Percentiles rank a stretch among this genome's conserved stretches.
phyloP scores from a whole-genome alignment of 2,797 vertebrate species.

The Champsocephalus esox region DNA sequence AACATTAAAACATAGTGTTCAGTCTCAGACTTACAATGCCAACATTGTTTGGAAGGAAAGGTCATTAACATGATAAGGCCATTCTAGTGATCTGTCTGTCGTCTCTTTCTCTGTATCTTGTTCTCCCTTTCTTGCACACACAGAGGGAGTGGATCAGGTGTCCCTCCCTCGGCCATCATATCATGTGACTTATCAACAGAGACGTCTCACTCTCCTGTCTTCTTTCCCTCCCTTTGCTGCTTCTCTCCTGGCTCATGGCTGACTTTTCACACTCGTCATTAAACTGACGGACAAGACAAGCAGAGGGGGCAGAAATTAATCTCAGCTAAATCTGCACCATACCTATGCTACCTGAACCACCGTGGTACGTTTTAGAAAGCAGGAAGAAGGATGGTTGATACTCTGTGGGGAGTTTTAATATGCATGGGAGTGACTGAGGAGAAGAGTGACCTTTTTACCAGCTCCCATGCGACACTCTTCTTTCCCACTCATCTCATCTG shows the following conservation, averaged over 20 bases:
- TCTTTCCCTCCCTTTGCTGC: background rate
- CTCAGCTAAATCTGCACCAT: conserved; percentile 45
- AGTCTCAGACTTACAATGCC: conserved; percentile 31
- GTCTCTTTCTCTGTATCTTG: conserved; percentile 7
- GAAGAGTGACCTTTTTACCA: conserved; percentile 70
- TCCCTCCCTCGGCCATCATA: conserved; percentile 49
- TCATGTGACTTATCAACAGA: conserved; percentile 57
- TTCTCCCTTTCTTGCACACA: conserved; percentile 27
- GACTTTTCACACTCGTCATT: conserved; percentile 52
- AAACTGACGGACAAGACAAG: conserved; percentile 61
- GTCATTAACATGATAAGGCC: conserved; percentile 26
- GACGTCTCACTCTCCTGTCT: conserved; percentile 20
- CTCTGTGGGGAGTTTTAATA: conserved; percentile 49
- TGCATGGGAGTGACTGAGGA: conserved; percentile 43
- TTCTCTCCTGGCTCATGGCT: conserved; percentile 27
- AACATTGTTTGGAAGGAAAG: conserved; percentile 27
- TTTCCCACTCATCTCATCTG: conserved; percentile 38
- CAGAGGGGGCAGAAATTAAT: conserved; percentile 27
- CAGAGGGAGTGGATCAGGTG: conserved; percentile 58
- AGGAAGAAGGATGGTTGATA: background rate
- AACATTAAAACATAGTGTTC: conserved; percentile 32
- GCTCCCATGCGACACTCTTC: conserved; percentile 43
- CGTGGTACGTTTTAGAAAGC: conserved; percentile 26
- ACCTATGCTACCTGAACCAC: background rate
- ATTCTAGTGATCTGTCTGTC: conserved; percentile 23